Evolutionary conservation across 2,888 invertebrate genomes (phyloP).

Genomic region (Meganola albula): DNA sequence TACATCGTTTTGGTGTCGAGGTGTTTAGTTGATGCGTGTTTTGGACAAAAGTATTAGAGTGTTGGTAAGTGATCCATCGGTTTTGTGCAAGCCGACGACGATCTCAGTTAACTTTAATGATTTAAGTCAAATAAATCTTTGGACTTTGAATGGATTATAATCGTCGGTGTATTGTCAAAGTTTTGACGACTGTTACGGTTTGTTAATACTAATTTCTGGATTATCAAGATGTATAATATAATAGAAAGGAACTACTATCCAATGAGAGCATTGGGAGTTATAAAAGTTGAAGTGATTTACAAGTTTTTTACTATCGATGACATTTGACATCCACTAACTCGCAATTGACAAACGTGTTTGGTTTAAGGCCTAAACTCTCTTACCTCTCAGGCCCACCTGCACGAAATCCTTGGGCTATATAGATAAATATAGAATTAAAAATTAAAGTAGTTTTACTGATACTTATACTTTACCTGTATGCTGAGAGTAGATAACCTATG

Average conservation of each 20-base stretch:
- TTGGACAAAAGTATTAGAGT: conserved; percentile 70
- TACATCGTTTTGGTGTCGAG: conserved; percentile 44
- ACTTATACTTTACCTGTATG: too few species aligned
- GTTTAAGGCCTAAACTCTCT: too few species aligned
- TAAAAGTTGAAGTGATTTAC: too few species aligned
- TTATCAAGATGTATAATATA: too few species aligned
- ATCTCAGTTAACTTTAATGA: conserved; percentile 53
- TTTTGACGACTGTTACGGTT: conserved; percentile 20
- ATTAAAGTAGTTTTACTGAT: too few species aligned
- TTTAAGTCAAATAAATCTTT: conserved; percentile 58
- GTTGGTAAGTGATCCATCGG: conserved; percentile 62
- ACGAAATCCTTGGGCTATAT: too few species aligned
- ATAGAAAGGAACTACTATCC: neutral
- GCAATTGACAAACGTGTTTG: too few species aligned
- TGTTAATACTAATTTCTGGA: conserved; percentile 24
- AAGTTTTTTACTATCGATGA: too few species aligned
- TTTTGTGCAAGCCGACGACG: conserved; percentile 61
- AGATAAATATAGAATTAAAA: too few species aligned
- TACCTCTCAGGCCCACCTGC: too few species aligned
- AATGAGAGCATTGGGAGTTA: neutral
- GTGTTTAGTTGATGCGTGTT: conserved; percentile 63
- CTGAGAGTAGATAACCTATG: too few species aligned
- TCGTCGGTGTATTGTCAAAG: conserved; percentile 15
- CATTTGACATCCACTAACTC: too few species aligned
- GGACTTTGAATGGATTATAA: conserved; percentile 50